Base-by-base conservation (phyloP, 2,113 vertebrate genomes). In the Speoplatyrhinus poulsoni region DNA sequence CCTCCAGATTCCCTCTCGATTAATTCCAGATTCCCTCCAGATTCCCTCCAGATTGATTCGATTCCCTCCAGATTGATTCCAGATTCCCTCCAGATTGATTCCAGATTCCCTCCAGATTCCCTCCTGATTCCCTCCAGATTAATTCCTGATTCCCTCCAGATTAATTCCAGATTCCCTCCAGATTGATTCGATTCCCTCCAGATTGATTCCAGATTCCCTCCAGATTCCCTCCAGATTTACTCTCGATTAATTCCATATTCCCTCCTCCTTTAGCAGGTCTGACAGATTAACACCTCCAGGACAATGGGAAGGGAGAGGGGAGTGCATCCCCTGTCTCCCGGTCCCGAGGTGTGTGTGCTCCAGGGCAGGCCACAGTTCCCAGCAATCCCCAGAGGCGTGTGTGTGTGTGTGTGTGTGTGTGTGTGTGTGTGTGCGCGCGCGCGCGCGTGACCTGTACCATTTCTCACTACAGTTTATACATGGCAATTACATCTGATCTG, bases 31-130 rank as follows among this genome's bases (percentile, higher is more conserved):
- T 26, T 26, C 26, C 26, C 26, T 26, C 26, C 26, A 19, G 19
- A 19, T 19, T 19, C 19, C 19, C 19, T 19, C 19, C 19, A 2
- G 26, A 26, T 26, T 26, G 2, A 26, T 8, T 41, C 36, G 84
- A 90, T 88, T 88, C 84, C 88, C 87, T 87, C 87, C 85, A 87
- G 88, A 88, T 88, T 87, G 85, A 81, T 82, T 84, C 73, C 76
- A 3, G 26, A 26, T 26, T 26, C 26, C 26, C 26, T 26, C 26
- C 26, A 2, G 26, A 26, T 26, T 26, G 2, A 26, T 26, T 26
- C 26, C 26, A 26, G 26, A 26, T 26, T 26, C 26, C 36, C 36
- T 41, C 36, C 36, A 6, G 84, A 90, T 88, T 88, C 84, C 88
- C 87, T 87, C 86, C 85, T 87, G 88, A 88, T 88, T 87, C 86